These are phyloP conservation scores for Ephialtes manifestator DNA, from an alignment of 2,888 invertebrate genomes.

Conservation along the genomic window DNA sequence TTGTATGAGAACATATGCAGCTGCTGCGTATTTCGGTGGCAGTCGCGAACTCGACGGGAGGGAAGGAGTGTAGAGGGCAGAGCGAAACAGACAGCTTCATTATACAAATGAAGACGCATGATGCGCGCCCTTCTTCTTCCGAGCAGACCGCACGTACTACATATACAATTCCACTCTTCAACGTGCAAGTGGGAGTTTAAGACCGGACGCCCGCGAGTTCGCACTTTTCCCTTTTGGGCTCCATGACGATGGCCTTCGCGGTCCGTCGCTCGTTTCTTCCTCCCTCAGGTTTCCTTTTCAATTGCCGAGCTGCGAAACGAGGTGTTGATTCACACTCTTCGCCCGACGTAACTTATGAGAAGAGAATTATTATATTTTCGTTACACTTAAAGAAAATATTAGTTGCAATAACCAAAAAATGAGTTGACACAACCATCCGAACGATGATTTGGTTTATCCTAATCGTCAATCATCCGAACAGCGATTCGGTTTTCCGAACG, in stretches of 20 bases:
- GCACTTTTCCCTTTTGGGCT: slow-evolving; percentile 48
- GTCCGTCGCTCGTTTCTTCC: slow-evolving; percentile 1
- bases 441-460: too few species aligned
- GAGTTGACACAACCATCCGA: too few species aligned
- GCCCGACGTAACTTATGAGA: not conserved
- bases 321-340: slow-evolving; percentile 23
- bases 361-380: not conserved
- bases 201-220: slow-evolving; percentile 38
- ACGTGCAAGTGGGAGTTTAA: slow-evolving; percentile 19
- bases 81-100: slow-evolving; percentile 64
- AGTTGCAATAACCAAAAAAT: too few species aligned
- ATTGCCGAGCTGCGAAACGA: slow-evolving; percentile 22
- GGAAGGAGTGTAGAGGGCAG: not conserved
- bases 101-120: slow-evolving; percentile 69
- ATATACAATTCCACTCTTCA: not conserved
- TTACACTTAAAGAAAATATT: too few species aligned
- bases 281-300: slow-evolving; percentile 27
- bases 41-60: slow-evolving; percentile 13
- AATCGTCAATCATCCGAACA: too few species aligned
- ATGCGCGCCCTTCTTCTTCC: slow-evolving; percentile 51
- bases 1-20: slow-evolving; percentile 6
- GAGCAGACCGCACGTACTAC: slow-evolving; percentile 1
- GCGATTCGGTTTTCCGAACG: too few species aligned
- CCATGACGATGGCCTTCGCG: slow-evolving; percentile 27
- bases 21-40: slow-evolving; percentile 61